These are phyloP conservation scores for Eurois occulta DNA, from an alignment of 2,888 invertebrate genomes.

Conservation along the genomic window DNA sequence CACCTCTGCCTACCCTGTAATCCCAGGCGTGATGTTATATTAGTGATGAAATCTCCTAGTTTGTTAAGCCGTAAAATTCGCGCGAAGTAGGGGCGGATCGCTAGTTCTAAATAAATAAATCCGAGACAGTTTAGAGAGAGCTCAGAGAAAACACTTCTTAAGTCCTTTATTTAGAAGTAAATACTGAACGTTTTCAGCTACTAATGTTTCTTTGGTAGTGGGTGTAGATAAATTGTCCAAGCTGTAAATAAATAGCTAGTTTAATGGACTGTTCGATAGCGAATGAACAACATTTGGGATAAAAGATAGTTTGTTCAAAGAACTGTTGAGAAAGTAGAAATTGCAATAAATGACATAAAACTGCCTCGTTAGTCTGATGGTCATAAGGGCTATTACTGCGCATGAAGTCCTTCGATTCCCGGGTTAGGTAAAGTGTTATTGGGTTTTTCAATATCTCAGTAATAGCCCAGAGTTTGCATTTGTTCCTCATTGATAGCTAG, in stretches of 20 bases:
- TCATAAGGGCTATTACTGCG: neutral
- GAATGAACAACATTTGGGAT: slow-evolving; percentile 20
- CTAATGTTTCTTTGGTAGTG: slow-evolving; percentile 25
- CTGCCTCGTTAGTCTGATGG: neutral
- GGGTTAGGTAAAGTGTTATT: neutral
- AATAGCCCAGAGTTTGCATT: too few relatives aligned
- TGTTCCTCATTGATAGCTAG: too few relatives aligned
- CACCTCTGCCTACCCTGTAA: too few relatives aligned
- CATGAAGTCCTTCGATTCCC: neutral
- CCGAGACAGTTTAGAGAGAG: slow-evolving; percentile 37
- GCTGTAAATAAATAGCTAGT: slow-evolving; percentile 19
- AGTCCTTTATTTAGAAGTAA: slow-evolving; percentile 53
- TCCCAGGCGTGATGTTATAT: too few relatives aligned
- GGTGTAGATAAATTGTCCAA: slow-evolving; percentile 30
- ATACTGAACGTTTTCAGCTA: slow-evolving; percentile 42
- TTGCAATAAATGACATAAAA: neutral
- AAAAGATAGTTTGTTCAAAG: neutral
- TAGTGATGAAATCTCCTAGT: neutral
- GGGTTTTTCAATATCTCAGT: neutral
- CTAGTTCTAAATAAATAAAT: slow-evolving; percentile 60
- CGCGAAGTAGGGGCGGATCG: slow-evolving; percentile 7
- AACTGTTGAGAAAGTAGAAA: neutral
- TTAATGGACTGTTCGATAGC: neutral
- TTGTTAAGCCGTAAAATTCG: neutral
- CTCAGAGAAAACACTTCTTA: slow-evolving; percentile 38